phyloP scores from a whole-genome alignment of 2,888 invertebrate species.

The Gandaritis pyraliata region DNA sequence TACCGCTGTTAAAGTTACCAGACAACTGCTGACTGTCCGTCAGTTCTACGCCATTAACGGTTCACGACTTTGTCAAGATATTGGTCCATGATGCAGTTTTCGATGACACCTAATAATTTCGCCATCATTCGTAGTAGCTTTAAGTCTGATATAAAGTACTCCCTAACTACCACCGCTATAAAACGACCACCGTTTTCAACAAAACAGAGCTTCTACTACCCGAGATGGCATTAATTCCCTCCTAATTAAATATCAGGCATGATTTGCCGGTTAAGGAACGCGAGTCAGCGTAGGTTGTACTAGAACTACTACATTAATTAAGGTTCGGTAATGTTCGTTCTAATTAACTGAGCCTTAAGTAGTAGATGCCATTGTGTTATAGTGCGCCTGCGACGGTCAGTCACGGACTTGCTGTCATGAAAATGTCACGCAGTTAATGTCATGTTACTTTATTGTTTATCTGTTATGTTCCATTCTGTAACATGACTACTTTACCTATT shows the following conservation, averaged over 20 bases:
- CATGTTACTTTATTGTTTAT: not conserved
- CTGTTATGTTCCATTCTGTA: too few relatives aligned
- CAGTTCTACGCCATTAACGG: too few relatives aligned
- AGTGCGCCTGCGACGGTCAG: conserved; percentile 1
- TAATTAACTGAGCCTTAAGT: not conserved
- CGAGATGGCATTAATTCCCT: conserved; percentile 73
- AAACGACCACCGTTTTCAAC: not conserved
- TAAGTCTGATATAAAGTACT: too few relatives aligned
- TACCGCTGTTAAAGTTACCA: too few relatives aligned
- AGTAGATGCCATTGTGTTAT: conserved; percentile 1
- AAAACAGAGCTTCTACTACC: conserved; percentile 40
- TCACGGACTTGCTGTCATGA: not conserved
- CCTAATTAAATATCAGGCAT: conserved; percentile 76
- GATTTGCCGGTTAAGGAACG: conserved; percentile 59
- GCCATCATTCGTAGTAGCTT: too few relatives aligned
- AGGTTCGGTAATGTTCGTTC: conserved; percentile 46
- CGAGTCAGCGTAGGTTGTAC: conserved; percentile 63
- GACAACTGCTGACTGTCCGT: too few relatives aligned
- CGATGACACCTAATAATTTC: too few relatives aligned
- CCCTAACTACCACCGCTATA: too few relatives aligned
- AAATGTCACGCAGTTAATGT: conserved; percentile 2
- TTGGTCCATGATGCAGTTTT: too few relatives aligned
- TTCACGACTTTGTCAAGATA: too few relatives aligned
- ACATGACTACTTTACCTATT: too few relatives aligned
- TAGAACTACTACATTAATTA: conserved; percentile 60